phyloP scores from a whole-genome alignment of 2,797 vertebrate species.

The Aphelocoma californica region DNA sequence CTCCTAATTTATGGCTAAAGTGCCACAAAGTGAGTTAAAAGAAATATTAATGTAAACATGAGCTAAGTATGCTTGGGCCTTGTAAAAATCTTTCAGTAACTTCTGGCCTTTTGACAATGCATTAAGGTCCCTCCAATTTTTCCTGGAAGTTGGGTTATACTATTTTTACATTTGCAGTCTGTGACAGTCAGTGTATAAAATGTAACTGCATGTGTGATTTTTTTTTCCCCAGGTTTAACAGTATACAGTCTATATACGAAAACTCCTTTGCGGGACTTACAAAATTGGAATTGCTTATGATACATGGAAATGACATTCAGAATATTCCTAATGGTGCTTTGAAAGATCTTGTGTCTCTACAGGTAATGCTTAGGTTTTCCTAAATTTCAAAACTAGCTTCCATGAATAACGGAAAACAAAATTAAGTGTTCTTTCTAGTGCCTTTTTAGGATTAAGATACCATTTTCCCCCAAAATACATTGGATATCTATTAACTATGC shows the following conservation, averaged over 20 bases:
- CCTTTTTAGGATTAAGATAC: background rate
- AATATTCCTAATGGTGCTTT: slow-evolving; percentile 83
- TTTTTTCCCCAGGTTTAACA: slow-evolving; percentile 84
- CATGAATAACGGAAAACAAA: background rate
- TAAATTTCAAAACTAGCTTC: background rate
- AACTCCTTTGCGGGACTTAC: slow-evolving; percentile 82
- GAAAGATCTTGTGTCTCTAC: slow-evolving; percentile 84
- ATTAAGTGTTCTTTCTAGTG: background rate
- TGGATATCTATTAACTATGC: background rate
- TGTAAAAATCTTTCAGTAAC: slow-evolving; percentile 16
- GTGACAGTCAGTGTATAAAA: background rate
- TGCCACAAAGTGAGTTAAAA: background rate
- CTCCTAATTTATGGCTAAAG: background rate
- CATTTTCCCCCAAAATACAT: background rate
- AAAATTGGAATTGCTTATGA: slow-evolving; percentile 88
- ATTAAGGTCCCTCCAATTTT: background rate
- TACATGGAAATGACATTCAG: slow-evolving; percentile 92
- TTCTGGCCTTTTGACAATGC: background rate
- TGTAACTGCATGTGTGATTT: background rate
- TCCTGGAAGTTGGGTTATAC: background rate
- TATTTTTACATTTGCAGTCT: background rate
- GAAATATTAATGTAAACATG: background rate
- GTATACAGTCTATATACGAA: slow-evolving; percentile 82
- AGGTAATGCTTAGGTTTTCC: slow-evolving; percentile 76
- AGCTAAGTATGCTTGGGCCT: background rate